Base-by-base conservation (phyloP, 2,888 invertebrate species). In the Drosophila mulleri region DNA sequence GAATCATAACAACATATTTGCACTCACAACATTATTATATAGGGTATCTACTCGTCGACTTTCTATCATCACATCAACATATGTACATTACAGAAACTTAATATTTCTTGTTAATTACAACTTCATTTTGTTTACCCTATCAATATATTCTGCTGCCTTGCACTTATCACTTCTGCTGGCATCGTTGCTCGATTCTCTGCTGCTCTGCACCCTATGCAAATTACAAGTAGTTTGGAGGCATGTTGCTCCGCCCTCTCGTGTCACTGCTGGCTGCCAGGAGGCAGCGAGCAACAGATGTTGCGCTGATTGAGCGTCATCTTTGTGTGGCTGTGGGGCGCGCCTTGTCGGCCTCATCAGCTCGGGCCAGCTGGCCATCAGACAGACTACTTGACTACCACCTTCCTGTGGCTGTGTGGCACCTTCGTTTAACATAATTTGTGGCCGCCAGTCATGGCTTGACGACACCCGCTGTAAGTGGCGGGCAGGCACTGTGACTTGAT, bases 371-470 rank as follows among this genome's bases (percentile, higher is more conserved):
- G 54, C 39, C 63, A 32, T 2, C 42, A 2, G 45, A 23, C 45
- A 23, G 41, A 32, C 87, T 87, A 85, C 85, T 87, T 83, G 85
- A 87, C 80, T 87, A 74, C 75, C 82, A 75, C 75, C 76, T 85
- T 83, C 72, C 72, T 29, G 8, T 29, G 29, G 61, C 69, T 32
- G 63, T 69, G 66, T 68, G 78, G 80, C 82, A 78, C 75, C 82
- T 86, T 75, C 76, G 78, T 70, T 82, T 74, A 78, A 76, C 82
- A 84, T 87, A 84, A 87, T 87, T 87, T 87, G 89, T 83, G 88
- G 76, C 88, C 78, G 82, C 76, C 71, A 78, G 83, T 80, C 75
- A 77, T 81, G 79, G 72, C 79, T 81, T 81, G 75, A 87, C 82
- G 75, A 87, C 82, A 86, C 79, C 79, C 82, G 79, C 86, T 68